Evolutionary conservation across 2,113 vertebrate species (phyloP), one percentile per base, ranked within the genome.

Genomic region (Edolisoma coerulescens): DNA sequence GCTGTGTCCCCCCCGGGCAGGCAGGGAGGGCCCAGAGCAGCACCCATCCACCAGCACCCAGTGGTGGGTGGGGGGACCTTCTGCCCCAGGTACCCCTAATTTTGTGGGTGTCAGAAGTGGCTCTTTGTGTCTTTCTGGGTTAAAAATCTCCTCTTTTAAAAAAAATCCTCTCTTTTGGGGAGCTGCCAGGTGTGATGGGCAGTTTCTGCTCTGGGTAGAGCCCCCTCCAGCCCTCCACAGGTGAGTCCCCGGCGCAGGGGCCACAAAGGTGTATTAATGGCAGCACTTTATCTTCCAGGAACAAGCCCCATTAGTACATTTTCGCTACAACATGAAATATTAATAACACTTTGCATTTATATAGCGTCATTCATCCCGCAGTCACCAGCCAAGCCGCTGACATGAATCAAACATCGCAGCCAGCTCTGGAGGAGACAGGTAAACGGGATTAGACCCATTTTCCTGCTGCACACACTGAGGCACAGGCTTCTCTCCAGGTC

Each of bases 241-340:
- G 33, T 3, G 18, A 69, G 50, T 37, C 56, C 6, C 13, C 2
- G 4, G 81, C 0, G 2, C 74, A 33, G 74, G 65, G 94, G 78
- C 54, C 35, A 15, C 3, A 2, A 69, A 79, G 89, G 69, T 76
- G 81, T 56, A 87, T 91, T 92, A 89, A 95, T 53, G 78, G 87
- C 94, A 90, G 75, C 90, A 50, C 84, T 97, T 96, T 42, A 85
- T 96, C 95, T 96, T 95, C 78, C 78, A 82, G 75, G 87, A 94
- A 96, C 93, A 90, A 96, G 94, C 93, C 94, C 91, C 85, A 87
- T 94, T 96, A 93, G 91, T 87, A 85, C 84, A 80, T 96, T 96
- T 95, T 93, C 93, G 87, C 96, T 97, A 95, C 93, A 93, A 91
- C 89, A 80, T 96, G 96, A 96, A 97, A 96, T 97, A 96, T 97